Evolutionary conservation across 2,113 vertebrate genomes (phyloP).

Genomic region (Anoplopoma fimbria): DNA sequence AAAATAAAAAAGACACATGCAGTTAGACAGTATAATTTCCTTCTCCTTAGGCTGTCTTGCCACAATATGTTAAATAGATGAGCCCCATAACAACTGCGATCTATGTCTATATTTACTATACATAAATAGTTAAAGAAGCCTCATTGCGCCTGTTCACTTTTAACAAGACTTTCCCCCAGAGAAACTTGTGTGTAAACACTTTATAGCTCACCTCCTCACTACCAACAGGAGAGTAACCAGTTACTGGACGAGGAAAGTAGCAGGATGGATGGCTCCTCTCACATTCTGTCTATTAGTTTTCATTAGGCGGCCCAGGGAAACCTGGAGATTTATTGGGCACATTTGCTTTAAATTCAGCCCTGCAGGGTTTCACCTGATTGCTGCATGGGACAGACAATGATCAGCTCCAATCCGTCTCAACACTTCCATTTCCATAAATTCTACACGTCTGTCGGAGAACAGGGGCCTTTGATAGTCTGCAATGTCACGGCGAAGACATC

Average conservation of each 20-base stretch:
- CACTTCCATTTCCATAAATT: conserved; percentile 81
- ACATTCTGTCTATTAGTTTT: conserved; percentile 84
- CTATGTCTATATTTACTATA: conserved; percentile 31
- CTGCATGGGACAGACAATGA: conserved; percentile 78
- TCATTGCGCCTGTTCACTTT: conserved; percentile 67
- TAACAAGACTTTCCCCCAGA: conserved; percentile 48
- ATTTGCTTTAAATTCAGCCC: conserved; percentile 83
- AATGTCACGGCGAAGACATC: conserved; percentile 74
- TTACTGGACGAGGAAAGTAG: conserved; percentile 69
- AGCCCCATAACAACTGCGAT: conserved; percentile 14
- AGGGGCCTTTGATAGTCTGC: conserved; percentile 72
- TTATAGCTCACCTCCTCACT: conserved; percentile 51
- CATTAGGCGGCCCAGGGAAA: conserved; percentile 79
- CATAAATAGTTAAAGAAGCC: conserved; percentile 43
- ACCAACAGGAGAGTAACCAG: conserved; percentile 58
- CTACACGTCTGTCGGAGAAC: conserved; percentile 62
- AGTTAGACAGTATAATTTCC: conserved; percentile 5
- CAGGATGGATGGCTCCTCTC: conserved; percentile 79
- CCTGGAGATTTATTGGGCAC: conserved; percentile 82
- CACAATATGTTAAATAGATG: conserved; percentile 25
- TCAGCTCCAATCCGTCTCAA: conserved; percentile 75
- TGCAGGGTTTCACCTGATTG: conserved; percentile 80
- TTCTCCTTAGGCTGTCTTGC: not conserved
- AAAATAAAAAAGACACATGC: not conserved
- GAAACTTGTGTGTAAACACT: conserved; percentile 67